Base-by-base conservation (phyloP, 2,113 vertebrate genomes). In the Scophthalmus maximus region DNA sequence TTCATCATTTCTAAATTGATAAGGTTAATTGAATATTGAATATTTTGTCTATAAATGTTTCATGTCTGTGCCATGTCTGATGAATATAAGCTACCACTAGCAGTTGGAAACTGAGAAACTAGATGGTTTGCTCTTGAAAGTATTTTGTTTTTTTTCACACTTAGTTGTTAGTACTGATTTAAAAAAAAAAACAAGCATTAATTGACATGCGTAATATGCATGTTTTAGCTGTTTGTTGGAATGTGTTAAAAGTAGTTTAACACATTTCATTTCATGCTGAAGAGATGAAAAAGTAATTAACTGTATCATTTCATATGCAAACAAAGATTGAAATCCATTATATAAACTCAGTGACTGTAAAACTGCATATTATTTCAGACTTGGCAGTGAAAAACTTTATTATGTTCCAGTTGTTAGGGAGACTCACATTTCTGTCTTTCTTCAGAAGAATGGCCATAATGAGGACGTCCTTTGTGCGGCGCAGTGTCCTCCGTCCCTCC, bases 391-490 rank as follows among this genome's bases (percentile, higher is more conserved):
- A 3, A 26, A 34, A 42, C 15, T 10, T 22, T 38, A 1, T 34
- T 6, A 42, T 46, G 12, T 18, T 30, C 50, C n/a, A n/a, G 10
- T 29, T 32, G 2, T 30, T 22, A 30, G 8, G 34, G 29, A 27
- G 22, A 47, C 60, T 59, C 8, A 67, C 15, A 29, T 18, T 46
- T 56, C n/a, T 36, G 20, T 56, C 32, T 63, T 38, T 53, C 42
- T 23, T 60, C 84, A 94, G 92, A 87, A 46, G 44, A 72, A 59
- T 0, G 76, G 93, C 23, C 93, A 93, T 62, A 91, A 89, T 56
- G 93, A 93, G 0, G 89, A 94, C 72, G 89, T 92, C 71, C 88
- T 94, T 4, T 94, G 92, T 55, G 65, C 92, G 8, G 92, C 88
- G 2, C 91, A 94, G n/a, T 94, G 94, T 34, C 93, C 93, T 1